Base-by-base conservation (phyloP, 2,797 vertebrate species). In the Amblyraja radiata region DNA sequence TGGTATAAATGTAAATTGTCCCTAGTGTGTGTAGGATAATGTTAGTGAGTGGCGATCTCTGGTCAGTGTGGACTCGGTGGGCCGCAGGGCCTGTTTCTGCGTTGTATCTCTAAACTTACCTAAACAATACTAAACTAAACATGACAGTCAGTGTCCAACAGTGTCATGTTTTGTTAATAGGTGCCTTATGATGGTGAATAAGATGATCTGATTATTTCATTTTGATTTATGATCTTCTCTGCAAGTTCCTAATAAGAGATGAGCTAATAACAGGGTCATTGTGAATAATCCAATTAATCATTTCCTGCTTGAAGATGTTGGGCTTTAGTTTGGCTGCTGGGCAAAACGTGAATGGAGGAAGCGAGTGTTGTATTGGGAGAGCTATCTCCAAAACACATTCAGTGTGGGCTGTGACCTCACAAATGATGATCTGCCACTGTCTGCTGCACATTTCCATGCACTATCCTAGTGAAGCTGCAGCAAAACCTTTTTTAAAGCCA, bases 241-340 rank as follows among this genome's bases (percentile, higher is more conserved):
- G 21, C 0, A 6, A 81, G 54, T 81, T 81, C 39, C 79, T 81
- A 83, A 83, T 28, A 23, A 83, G 46, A 18, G 10, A 83, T 25
- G 21, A 58, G 80, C 9, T 83, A 46, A 83, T 28, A 83, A 54
- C 36, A 81, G 8, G 54, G 39, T 39, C 39, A 81, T 25, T 9
- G 80, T 83, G 46, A 58, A 83, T 58, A 83, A 83, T 83, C 9
- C 46, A 83, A 28, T 83, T 83, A 58, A 83, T 83, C 80, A 58
- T 83, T 58, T 83, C 0, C 21, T 58, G 23, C 0, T 46, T 58
- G 25, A 46, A 1, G 46, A 58, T 83, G 36, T 46, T 80, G 46
- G 18, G 8, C 8, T 23, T 83, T 46, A 58, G 58, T 25, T 83
- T 54, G 2, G 21, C 46, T 23, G 21, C 8, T 46, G 16, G 9